Conservation (phyloP, 2,797 vertebrate species). For the Emydoidea blandingii region DNA sequence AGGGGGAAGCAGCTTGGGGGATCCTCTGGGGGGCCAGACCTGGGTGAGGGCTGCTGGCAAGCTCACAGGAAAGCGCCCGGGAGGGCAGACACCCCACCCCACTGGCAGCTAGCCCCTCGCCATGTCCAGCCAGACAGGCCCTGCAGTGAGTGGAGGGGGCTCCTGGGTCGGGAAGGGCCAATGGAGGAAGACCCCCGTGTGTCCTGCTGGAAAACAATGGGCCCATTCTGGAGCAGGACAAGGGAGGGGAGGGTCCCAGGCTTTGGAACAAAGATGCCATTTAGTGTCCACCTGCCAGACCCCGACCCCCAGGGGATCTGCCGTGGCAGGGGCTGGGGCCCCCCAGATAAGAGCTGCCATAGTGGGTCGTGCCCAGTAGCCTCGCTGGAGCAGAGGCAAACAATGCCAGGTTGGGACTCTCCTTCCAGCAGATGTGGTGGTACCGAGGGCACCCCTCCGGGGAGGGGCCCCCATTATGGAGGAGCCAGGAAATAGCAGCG, state of each 20-base stretch:
- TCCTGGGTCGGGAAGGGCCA: neutral
- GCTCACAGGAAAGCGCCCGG: neutral
- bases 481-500: no score
- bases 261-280: neutral
- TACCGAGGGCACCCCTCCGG: no score
- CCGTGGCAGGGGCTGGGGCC: neutral
- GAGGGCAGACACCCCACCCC: neutral
- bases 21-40: neutral
- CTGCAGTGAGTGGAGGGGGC: neutral
- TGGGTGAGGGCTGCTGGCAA: neutral
- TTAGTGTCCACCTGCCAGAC: neutral
- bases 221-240: neutral
- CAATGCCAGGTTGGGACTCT: no score
- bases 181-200: neutral
- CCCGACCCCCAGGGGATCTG: neutral
- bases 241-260: neutral
- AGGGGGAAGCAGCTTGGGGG: neutral
- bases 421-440: no score
- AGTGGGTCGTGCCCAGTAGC: no score
- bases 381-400: no score
- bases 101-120: neutral
- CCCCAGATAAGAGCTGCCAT: no score
- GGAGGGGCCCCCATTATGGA: no score
- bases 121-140: neutral
- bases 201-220: neutral